Evolutionary conservation across 2,113 vertebrate species (phyloP).

Genomic region (Dicaeum eximium): DNA sequence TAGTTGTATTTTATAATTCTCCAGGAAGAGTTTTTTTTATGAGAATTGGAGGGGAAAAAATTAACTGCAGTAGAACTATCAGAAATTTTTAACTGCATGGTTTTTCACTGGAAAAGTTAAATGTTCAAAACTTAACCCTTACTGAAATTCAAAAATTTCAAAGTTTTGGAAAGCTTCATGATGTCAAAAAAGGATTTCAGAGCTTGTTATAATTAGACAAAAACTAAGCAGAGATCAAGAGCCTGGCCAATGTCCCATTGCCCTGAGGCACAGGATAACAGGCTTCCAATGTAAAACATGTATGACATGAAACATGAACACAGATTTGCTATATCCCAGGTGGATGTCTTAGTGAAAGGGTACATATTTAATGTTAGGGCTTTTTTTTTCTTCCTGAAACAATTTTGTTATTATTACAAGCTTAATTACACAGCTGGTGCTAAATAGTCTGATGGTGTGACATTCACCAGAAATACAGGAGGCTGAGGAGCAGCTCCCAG

Average conservation of each 20-base stretch:
- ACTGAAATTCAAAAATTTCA: not conserved
- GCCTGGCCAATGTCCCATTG: not conserved
- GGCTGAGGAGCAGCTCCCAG: not conserved
- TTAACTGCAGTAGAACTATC: not conserved
- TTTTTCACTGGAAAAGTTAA: not conserved
- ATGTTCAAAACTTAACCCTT: not conserved
- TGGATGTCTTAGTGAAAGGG: not conserved
- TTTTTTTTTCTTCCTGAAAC: not conserved
- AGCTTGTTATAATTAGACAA: not conserved
- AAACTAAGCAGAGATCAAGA: not conserved
- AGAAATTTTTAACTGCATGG: not conserved
- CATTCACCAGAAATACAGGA: not conserved
- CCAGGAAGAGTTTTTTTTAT: not conserved
- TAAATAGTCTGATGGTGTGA: not conserved
- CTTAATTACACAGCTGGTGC: not conserved
- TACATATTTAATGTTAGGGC: not conserved
- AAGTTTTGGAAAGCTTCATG: not conserved
- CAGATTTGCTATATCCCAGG: not conserved
- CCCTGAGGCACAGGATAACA: not conserved
- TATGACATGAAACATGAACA: not conserved
- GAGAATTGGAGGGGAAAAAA: not conserved
- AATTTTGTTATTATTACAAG: not conserved
- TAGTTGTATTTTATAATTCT: conserved; percentile 6
- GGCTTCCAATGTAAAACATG: not conserved
- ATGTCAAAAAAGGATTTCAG: not conserved